Conservation (phyloP, 2,888 invertebrate species). For the Esperia sulphurella region DNA sequence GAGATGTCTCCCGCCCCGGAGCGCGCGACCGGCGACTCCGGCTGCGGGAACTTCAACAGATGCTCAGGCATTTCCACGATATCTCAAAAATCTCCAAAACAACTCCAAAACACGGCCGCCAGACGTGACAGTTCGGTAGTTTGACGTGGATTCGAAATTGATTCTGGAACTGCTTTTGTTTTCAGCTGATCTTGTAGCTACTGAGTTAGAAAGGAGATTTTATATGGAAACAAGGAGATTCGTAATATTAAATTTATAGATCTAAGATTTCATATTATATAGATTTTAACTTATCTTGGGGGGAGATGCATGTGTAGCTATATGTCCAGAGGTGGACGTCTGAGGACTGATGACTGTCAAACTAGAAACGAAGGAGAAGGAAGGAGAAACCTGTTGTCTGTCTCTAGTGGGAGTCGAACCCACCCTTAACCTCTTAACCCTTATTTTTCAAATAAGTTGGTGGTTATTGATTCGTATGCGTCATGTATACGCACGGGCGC, state of each 20-base stretch:
- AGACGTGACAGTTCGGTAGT: neutral
- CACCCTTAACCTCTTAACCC: too few relatives aligned
- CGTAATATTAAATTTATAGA: too few relatives aligned
- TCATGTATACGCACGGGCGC: neutral
- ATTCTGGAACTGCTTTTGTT: neutral
- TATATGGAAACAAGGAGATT: too few relatives aligned
- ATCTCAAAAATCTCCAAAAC: slow-evolving; percentile 3
- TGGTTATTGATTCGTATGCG: neutral
- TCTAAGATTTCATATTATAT: too few relatives aligned
- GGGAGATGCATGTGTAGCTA: too few relatives aligned
- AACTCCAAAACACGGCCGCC: neutral
- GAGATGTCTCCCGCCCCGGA: slow-evolving; percentile 68
- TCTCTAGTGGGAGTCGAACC: too few relatives aligned
- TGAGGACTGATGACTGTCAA: too few relatives aligned
- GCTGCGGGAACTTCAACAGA: slow-evolving; percentile 46
- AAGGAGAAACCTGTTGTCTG: too few relatives aligned
- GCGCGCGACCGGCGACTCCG: slow-evolving; percentile 53
- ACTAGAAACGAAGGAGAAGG: too few relatives aligned
- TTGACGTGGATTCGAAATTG: slow-evolving; percentile 3
- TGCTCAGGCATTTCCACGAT: slow-evolving; percentile 48
- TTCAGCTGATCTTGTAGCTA: neutral
- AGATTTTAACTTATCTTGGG: too few relatives aligned
- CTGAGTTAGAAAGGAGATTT: neutral
- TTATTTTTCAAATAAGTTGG: too few relatives aligned
- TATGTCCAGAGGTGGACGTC: too few relatives aligned